Percentiles rank a stretch among this genome's conserved stretches.
Conservation (phyloP, 1,140 invertebrate genomes). For the Drosophila varians region DNA sequence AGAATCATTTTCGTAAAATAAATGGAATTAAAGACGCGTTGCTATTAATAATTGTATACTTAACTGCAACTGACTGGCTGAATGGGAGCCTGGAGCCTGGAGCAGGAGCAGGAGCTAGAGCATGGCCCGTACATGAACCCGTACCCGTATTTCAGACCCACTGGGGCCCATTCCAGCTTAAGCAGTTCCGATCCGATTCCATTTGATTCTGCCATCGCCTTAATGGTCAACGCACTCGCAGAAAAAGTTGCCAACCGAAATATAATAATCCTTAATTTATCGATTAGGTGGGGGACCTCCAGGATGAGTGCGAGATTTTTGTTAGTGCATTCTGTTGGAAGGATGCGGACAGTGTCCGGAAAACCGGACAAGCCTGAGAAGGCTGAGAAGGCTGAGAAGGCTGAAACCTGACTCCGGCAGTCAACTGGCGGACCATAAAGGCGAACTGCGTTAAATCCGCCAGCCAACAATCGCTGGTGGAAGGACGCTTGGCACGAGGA, state of each 20-base stretch:
- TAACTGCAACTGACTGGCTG: conserved; percentile 24
- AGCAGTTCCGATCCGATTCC: conserved; percentile 57
- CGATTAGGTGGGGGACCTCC: neutral
- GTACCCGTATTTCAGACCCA: conserved; percentile 1
- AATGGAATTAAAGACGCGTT: conserved; percentile 23
- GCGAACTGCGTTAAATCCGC: conserved; percentile 64
- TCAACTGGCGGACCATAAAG: conserved; percentile 61
- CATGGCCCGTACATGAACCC: neutral
- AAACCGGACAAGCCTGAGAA: neutral
- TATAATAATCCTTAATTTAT: too few relatives aligned
- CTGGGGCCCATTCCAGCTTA: conserved; percentile 67
- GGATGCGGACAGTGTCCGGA: neutral
- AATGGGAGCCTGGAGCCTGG: neutral
- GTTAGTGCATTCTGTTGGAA: neutral
- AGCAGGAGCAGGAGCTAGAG: neutral
- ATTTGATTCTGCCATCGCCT: conserved; percentile 53
- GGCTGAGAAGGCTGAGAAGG: conserved; percentile 2
- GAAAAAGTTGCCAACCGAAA: too few relatives aligned
- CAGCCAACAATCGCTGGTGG: conserved; percentile 50
- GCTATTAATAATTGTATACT: conserved; percentile 48
- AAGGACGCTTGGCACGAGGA: too few relatives aligned
- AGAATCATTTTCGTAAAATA: conserved; percentile 15
- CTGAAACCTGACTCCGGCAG: conserved; percentile 36
- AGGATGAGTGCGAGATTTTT: too few relatives aligned
- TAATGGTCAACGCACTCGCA: conserved; percentile 14